Base-by-base conservation (phyloP, 2,113 vertebrate genomes). In the Corythoichthys haematopterus region DNA sequence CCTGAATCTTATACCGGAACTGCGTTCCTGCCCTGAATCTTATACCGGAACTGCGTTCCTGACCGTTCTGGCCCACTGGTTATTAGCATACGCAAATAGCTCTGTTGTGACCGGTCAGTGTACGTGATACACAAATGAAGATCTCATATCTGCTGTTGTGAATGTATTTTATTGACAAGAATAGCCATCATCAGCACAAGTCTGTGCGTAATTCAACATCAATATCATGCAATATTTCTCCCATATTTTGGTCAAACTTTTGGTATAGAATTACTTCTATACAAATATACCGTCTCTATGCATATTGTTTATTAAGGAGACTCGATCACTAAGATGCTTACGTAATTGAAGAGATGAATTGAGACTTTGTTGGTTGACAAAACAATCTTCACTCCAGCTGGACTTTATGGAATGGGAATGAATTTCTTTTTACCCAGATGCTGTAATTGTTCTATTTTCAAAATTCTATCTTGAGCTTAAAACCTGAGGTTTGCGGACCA, bases 161-260 rank as follows among this genome's bases (percentile, higher is more conserved):
- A 86, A 87, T 36, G 45, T 80, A 50, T 77, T 88, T 89, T 89
- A 87, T 88, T 88, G 79, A 86, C 79, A 84, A 80, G 75, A 83
- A 75, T 66, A 66, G 68, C 69, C 67, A 82, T 66, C 75, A 70
- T 67, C 43, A 64, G 66, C 38, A 67, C 43, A 53, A 61, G 28
- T 67, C 70, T 80, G 75, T 75, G 77, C 76, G 46, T 46, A 13
- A 62, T 73, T 81, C 66, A 85, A 85, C 84, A 88, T 72, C 52
- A 37, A 85, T 75, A 78, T 80, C 84, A 88, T 89, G 86, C 86
- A 60, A 69, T 75, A 72, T 75, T 69, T 83, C 78, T 79, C 73
- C 71, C 74, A 58, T 57, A 48, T 68, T 77, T 65, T 70, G 74
- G 72, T 83, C 71, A 84, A 65, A 85, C 74, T 60, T 63, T 74